Evolutionary conservation across 2,888 invertebrate genomes (phyloP).

Genomic region (Scrobipalpa atriplicella): DNA sequence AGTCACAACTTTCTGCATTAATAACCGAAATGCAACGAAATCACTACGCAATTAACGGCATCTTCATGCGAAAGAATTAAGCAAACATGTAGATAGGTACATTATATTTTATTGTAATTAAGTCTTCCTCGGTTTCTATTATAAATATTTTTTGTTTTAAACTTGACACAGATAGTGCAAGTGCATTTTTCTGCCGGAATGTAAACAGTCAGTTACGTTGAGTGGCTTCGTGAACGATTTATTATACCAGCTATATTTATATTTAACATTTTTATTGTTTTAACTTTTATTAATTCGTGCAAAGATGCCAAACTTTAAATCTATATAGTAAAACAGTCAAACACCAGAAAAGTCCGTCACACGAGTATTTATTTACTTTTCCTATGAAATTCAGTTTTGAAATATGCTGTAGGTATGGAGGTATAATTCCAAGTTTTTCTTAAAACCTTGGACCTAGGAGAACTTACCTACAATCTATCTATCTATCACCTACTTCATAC

Average conservation of each 20-base stretch:
- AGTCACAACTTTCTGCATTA: conserved; percentile 71
- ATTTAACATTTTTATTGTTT: too few relatives aligned
- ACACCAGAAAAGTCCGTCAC: too few relatives aligned
- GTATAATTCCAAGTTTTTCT: too few relatives aligned
- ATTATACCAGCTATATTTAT: neutral
- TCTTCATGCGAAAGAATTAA: conserved; percentile 48
- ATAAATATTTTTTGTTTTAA: conserved; percentile 23
- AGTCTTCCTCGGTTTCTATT: conserved; percentile 46
- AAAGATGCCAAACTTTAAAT: too few relatives aligned
- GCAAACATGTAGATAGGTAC: conserved; percentile 50
- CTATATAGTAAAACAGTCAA: too few relatives aligned
- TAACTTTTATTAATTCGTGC: too few relatives aligned
- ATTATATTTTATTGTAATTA: conserved; percentile 45
- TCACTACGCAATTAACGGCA: conserved; percentile 57
- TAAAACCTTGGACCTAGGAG: too few relatives aligned
- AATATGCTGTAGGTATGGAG: too few relatives aligned
- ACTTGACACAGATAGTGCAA: conserved; percentile 16
- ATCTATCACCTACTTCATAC: neutral
- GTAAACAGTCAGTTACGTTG: conserved; percentile 6
- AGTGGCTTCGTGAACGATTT: neutral
- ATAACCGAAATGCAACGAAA: conserved; percentile 50
- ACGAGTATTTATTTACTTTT: too few relatives aligned
- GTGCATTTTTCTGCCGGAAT: conserved; percentile 12
- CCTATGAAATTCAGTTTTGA: too few relatives aligned
- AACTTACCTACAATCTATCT: too few relatives aligned